Evolutionary conservation across 2,888 invertebrate species (phyloP), one percentile per base, ranked within the genome.

Genomic region (Lasiommata megera): DNA sequence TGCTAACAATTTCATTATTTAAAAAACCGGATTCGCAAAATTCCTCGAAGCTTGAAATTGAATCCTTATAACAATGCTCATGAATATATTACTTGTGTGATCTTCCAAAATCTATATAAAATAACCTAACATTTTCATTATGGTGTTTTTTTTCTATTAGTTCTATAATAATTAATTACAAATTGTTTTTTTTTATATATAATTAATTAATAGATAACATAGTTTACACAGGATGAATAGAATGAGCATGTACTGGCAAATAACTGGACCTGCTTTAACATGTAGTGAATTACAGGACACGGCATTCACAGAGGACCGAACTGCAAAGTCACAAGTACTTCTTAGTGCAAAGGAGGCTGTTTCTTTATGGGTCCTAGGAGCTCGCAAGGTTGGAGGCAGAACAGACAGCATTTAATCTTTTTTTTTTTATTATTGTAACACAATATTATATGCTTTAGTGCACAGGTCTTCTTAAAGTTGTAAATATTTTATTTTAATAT

Each of bases 341-440:
- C 94, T 96, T 92, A 96, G 96, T 92, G 96, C 96, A 93, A 95
- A 96, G 94, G 96, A 96, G 94, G 96, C 96, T 93, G 95, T 96
- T 93, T 96, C 96, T 92, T 95, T 96, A 91, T 96, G 96, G 96
- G 95, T 96, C 92, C 95, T 96, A 93, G 96, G 96, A 93, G 96
- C 96, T 92, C 94, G 96, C 93, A 96, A 96, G 96, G 96, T 96
- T 94, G 92, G 93, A 88, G 54, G 61, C 59, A 60, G 55, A 63
- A 63, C 59, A 60, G 69, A 69, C 75, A 76, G 74, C 75, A 73
- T 70, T 76, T 76, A 76, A 74, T 71, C 70, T 73, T 70, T 62
- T 72, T 75, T 77, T 76, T 73, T 66, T 70, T 64, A 68, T 71
- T 70, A 34, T 71, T 72, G 69, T 71, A 74, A 72, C 73, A 77